Conservation (phyloP, 2,113 vertebrate genomes). For the Lipophrys pholis region DNA sequence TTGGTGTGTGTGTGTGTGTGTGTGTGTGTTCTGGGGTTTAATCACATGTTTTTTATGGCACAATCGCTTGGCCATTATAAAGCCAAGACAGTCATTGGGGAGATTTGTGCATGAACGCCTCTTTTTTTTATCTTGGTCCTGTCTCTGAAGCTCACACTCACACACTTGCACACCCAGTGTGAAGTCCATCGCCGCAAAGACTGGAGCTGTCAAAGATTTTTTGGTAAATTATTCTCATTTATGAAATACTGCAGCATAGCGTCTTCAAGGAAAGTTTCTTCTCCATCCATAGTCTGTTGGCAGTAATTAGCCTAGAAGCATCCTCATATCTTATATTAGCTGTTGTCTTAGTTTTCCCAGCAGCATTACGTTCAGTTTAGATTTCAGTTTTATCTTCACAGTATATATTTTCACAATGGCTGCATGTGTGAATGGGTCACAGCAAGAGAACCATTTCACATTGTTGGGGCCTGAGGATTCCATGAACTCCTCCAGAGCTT, state of each 20-base stretch:
- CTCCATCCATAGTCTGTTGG: too few relatives aligned
- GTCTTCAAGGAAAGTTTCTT: too few relatives aligned
- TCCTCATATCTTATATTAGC: too few relatives aligned
- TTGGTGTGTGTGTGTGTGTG: not conserved
- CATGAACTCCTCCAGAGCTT: too few relatives aligned
- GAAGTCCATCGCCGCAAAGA: not conserved
- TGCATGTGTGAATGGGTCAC: too few relatives aligned
- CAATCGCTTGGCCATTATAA: constrained; percentile 63
- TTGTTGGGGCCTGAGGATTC: too few relatives aligned
- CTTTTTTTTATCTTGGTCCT: constrained; percentile 7
- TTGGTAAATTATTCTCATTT: constrained; percentile 4
- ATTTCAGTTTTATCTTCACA: too few relatives aligned
- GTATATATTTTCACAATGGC: too few relatives aligned
- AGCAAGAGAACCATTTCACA: too few relatives aligned
- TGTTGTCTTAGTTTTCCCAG: too few relatives aligned
- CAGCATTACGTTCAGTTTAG: too few relatives aligned
- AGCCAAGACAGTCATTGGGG: constrained; percentile 57
- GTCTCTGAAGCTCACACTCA: constrained; percentile 22
- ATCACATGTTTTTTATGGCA: constrained; percentile 64
- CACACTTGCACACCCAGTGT: constrained; percentile 16
- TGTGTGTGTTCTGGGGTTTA: constrained; percentile 55
- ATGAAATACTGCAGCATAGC: not conserved
- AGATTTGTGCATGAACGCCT: constrained; percentile 7
- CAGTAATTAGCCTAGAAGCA: too few relatives aligned
- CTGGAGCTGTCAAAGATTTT: not conserved